Percentiles rank a stretch among this genome's conserved stretches.
phyloP scores from a whole-genome alignment of 2,797 vertebrate species.

The Gila robusta region DNA sequence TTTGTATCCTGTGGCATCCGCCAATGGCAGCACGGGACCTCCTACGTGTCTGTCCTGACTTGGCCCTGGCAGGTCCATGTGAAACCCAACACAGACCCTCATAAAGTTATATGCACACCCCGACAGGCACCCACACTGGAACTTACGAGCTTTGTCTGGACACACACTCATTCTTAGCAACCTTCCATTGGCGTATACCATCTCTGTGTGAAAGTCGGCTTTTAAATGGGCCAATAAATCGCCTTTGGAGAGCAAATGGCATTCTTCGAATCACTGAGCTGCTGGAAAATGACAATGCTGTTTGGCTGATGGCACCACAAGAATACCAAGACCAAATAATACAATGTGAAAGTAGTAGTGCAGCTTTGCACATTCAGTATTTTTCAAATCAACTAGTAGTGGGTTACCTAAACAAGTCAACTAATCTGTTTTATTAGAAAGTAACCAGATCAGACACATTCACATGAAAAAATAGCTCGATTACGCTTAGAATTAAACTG shows the following conservation, averaged over 20 bases:
- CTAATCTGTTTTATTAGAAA: background rate
- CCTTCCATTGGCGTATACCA: background rate
- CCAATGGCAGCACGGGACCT: slow-evolving; percentile 55
- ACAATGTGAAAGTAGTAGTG: background rate
- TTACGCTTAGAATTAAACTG: too few species aligned
- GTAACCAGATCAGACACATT: background rate
- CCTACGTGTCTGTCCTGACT: slow-evolving; percentile 62
- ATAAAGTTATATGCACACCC: slow-evolving; percentile 64
- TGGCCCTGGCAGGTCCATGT: slow-evolving; percentile 59
- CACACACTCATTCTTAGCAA: slow-evolving; percentile 30
- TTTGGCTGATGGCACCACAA: background rate
- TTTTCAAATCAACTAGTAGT: background rate
- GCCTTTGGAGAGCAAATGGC: slow-evolving; percentile 27
- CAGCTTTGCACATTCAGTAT: background rate
- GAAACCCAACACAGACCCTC: slow-evolving; percentile 66
- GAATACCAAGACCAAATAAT: background rate
- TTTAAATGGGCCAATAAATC: slow-evolving; percentile 18
- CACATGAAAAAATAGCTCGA: too few species aligned
- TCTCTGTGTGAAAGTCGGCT: slow-evolving; percentile 29
- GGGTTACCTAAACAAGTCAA: background rate
- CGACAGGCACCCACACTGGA: slow-evolving; percentile 27
- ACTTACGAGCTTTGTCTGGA: slow-evolving; percentile 31
- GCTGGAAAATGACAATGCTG: background rate
- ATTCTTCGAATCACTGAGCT: slow-evolving; percentile 13
- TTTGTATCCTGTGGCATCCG: background rate